Evolutionary conservation across 2,888 invertebrate genomes (phyloP).

Genomic region (Entomobrya proxima): DNA sequence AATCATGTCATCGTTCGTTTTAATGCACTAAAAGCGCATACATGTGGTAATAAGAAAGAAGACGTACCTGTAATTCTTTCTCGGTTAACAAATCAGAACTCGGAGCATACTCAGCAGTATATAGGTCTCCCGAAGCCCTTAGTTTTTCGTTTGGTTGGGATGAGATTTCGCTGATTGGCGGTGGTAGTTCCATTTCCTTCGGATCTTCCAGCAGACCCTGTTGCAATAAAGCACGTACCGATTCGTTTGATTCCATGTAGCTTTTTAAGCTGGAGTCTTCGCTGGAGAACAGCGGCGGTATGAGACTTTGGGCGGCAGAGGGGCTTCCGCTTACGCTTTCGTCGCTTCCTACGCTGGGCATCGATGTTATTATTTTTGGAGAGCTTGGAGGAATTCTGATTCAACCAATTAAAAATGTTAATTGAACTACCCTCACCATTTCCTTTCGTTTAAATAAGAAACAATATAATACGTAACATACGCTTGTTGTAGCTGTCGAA

Average conservation of each 20-base stretch:
- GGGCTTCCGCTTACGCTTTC: conserved; percentile 80
- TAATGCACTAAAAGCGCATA: not conserved
- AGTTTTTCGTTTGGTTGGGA: conserved; percentile 72
- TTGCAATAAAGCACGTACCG: conserved; percentile 72
- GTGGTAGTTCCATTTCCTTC: conserved; percentile 30
- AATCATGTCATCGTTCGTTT: not conserved
- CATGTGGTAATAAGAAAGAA: not conserved
- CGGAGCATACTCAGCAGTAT: conserved; percentile 72
- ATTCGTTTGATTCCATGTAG: conserved; percentile 73
- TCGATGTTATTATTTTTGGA: conserved; percentile 39
- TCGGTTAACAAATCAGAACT: conserved; percentile 57
- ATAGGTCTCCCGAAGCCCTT: conserved; percentile 75
- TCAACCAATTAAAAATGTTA: not conserved
- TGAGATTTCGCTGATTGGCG: conserved; percentile 50
- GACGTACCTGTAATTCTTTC: conserved; percentile 59
- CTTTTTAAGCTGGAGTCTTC: conserved; percentile 75
- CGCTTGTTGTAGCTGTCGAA: conserved; percentile 66
- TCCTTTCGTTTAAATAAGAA: not conserved
- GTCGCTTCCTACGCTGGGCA: conserved; percentile 60
- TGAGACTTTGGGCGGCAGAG: conserved; percentile 93
- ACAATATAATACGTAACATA: not conserved
- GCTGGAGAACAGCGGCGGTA: conserved; percentile 78
- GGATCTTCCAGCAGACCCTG: conserved; percentile 57
- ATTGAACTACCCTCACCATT: not conserved
- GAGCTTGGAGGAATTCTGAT: conserved; percentile 55